Conservation (phyloP, 1,140 invertebrate genomes). For the Oncopeltus fasciatus region DNA sequence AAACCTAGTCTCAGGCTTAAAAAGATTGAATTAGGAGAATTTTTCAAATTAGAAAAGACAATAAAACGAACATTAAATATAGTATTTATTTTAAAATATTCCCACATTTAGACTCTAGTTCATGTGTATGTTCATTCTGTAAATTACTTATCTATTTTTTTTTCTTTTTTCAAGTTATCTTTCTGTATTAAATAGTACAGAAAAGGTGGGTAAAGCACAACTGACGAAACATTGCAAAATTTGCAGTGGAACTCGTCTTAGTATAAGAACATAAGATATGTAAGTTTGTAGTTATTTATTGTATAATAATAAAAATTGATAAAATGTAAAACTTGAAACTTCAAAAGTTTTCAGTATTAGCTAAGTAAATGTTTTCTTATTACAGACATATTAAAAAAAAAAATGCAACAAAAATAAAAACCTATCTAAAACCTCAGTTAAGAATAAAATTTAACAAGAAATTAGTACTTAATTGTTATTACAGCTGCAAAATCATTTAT, state of each 20-base stretch:
- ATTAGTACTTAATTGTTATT: too few relatives aligned
- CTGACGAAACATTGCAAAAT: neutral
- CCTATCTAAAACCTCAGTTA: too few relatives aligned
- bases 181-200: neutral
- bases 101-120: neutral
- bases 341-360: too few relatives aligned
- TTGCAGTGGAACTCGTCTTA: neutral
- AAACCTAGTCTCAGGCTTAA: neutral
- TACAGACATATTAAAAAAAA: too few relatives aligned
- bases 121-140: neutral
- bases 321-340: too few relatives aligned
- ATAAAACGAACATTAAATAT: slow-evolving; percentile 3
- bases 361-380: too few relatives aligned
- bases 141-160: neutral
- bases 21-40: neutral
- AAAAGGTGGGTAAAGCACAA: slow-evolving; percentile 1
- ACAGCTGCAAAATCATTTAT: too few relatives aligned
- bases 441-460: too few relatives aligned
- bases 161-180: neutral
- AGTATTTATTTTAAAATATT: slow-evolving; percentile 5
- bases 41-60: slow-evolving; percentile 5
- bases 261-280: neutral
- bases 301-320: too few relatives aligned
- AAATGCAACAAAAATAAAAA: too few relatives aligned
- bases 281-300: too few relatives aligned